A percentile compares a stretch with the other conserved stretches of the same genome.
Conservation (phyloP, 1,140 invertebrate species). For the Zaprionus davidi region DNA sequence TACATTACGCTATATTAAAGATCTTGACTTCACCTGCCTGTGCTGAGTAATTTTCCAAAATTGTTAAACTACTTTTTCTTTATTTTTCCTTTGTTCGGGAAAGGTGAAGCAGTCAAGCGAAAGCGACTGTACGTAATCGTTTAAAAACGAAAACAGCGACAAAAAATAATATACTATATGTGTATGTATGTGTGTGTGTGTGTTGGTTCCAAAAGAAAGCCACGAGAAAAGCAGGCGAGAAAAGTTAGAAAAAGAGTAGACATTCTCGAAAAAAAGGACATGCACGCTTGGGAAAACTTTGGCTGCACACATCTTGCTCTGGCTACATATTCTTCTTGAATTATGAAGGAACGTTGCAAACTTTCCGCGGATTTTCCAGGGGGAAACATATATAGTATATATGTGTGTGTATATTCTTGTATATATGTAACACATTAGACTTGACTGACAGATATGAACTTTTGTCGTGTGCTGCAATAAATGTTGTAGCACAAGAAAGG, state of each 20-base stretch:
- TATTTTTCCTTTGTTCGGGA: constrained; percentile 25
- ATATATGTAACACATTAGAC: constrained; percentile 42
- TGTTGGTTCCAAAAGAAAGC: constrained; percentile 70
- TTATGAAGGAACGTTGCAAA: constrained; percentile 46
- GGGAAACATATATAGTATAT: constrained; percentile 3
- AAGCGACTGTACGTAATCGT: constrained; percentile 80
- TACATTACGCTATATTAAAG: too few relatives aligned
- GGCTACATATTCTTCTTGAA: constrained; percentile 52
- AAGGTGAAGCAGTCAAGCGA: constrained; percentile 56
- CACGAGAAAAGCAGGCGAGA: constrained; percentile 46
- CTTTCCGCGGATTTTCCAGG: constrained; percentile 72
- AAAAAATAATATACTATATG: constrained; percentile 65
- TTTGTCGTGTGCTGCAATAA: constrained; percentile 38
- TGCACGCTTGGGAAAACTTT: constrained; percentile 73
- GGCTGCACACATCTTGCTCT: constrained; percentile 67
- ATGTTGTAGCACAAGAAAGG: constrained; percentile 53
- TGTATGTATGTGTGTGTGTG: not conserved
- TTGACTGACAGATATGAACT: constrained; percentile 38
- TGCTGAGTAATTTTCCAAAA: not conserved
- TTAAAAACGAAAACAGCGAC: constrained; percentile 77
- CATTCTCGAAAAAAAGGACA: constrained; percentile 38
- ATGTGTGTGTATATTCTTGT: constrained; percentile 17
- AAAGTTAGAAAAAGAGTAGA: constrained; percentile 37
- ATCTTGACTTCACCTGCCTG: not conserved
- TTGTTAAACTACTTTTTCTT: not conserved